Percentiles rank a stretch among this genome's conserved stretches.
Evolutionary conservation across 2,113 vertebrate genomes (phyloP).

Genomic region (Oreotrochilus melanogaster): DNA sequence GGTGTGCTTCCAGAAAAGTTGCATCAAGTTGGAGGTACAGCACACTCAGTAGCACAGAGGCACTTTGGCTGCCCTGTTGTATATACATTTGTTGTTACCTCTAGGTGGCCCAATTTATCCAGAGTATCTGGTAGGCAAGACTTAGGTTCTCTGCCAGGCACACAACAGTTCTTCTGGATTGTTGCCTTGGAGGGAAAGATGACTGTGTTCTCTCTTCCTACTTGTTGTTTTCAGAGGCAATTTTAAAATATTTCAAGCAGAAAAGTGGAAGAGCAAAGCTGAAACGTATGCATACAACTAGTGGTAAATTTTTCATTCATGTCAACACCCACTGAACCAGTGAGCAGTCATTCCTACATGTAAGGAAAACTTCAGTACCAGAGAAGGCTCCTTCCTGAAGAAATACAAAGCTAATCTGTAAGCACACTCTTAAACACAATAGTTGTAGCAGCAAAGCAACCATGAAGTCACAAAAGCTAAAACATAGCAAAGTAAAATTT

Average conservation of each 20-base stretch:
- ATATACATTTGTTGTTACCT: slow-evolving; percentile 44
- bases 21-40: neutral
- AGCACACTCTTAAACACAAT: slow-evolving; percentile 59
- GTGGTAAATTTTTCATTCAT: neutral
- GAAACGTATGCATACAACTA: neutral
- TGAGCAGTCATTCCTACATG: neutral
- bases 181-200: neutral
- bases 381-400: neutral
- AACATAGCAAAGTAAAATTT: slow-evolving; percentile 57
- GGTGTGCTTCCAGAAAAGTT: neutral
- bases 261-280: neutral
- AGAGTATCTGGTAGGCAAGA: slow-evolving; percentile 30
- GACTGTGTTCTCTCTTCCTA: neutral
- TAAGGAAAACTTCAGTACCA: neutral
- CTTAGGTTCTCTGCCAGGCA: neutral
- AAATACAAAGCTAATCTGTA: slow-evolving; percentile 43
- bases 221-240: neutral
- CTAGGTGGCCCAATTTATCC: slow-evolving; percentile 69
- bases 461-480: slow-evolving; percentile 57
- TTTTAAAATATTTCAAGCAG: neutral
- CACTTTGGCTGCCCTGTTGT: neutral
- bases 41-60: neutral
- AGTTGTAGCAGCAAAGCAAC: slow-evolving; percentile 47
- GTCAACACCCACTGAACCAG: neutral
- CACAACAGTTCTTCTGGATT: neutral